These are phyloP conservation scores for Stigmatopora nigra DNA, from an alignment of 2,113 vertebrate genomes.

Conservation along the genomic window DNA sequence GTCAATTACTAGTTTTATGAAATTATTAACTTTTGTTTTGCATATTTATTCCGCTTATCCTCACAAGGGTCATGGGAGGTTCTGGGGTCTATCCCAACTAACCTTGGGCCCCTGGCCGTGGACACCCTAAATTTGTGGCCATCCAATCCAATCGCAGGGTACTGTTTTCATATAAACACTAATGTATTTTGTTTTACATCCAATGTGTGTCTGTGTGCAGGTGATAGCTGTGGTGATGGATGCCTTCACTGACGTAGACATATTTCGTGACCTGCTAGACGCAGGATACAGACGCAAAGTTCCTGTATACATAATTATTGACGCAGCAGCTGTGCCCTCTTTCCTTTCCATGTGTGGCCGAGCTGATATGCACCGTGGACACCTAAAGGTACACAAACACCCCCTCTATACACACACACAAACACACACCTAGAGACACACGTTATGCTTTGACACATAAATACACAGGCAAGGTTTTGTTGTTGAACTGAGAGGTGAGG, in stretches of 20 bases:
- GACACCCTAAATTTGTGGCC: no score
- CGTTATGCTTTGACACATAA: not conserved
- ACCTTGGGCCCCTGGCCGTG: no score
- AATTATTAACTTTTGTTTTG: not conserved
- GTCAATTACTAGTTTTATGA: no score
- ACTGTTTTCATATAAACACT: conserved; percentile 21
- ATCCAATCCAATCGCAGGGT: no score
- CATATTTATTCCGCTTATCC: conserved; percentile 4
- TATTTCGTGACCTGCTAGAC: conserved; percentile 92
- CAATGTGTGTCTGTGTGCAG: conserved; percentile 58
- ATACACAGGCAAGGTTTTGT: conserved; percentile 31
- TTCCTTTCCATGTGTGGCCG: conserved; percentile 93
- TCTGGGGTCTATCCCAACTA: no score
- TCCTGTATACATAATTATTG: conserved; percentile 89
- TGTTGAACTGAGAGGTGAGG: conserved; percentile 8
- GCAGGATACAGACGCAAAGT: conserved; percentile 83
- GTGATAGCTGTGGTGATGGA: conserved; percentile 95
- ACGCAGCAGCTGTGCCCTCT: conserved; percentile 76
- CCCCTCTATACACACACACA: no score
- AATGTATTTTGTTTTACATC: conserved; percentile 25
- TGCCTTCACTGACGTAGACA: conserved; percentile 92
- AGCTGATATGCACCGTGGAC: conserved; percentile 88
- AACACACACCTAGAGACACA: conserved; percentile 1
- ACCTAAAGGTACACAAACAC: conserved; percentile 77
- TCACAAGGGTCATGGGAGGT: no score